phyloP scores from a whole-genome alignment of 2,888 invertebrate genomes.

The Macrosoma leucophasiata region DNA sequence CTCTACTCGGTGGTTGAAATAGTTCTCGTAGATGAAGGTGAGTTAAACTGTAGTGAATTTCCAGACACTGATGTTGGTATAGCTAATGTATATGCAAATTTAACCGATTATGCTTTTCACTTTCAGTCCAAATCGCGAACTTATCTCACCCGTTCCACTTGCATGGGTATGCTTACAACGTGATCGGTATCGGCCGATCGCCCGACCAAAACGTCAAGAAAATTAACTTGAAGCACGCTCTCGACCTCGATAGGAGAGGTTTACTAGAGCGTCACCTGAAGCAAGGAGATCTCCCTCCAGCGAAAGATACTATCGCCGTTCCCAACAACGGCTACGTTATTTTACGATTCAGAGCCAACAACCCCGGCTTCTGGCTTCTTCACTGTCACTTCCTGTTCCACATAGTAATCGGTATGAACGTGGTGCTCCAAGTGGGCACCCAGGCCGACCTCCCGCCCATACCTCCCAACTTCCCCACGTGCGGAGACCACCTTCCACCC shows the following conservation, averaged over 20 bases:
- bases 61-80: constrained; percentile 3
- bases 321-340: constrained; percentile 97
- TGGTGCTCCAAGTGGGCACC: constrained; percentile 91
- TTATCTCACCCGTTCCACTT: constrained; percentile 95
- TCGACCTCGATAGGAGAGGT: constrained; percentile 91
- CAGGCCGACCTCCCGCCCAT: constrained; percentile 88
- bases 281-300: constrained; percentile 89
- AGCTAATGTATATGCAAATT: constrained; percentile 17
- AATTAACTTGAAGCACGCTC: constrained; percentile 91
- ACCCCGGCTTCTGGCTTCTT: constrained; percentile 95
- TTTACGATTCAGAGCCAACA: constrained; percentile 91
- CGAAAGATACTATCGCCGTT: constrained; percentile 94
- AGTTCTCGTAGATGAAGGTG: constrained; percentile 93
- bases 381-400: constrained; percentile 97
- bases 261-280: constrained; percentile 82
- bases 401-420: constrained; percentile 94
- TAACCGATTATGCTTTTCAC: constrained; percentile 34
- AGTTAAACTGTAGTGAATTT: constrained; percentile 24
- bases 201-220: constrained; percentile 92
- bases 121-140: constrained; percentile 91
- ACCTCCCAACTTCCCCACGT: constrained; percentile 89
- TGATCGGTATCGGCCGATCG: constrained; percentile 92
- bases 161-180: constrained; percentile 91
- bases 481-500: constrained; percentile 88
- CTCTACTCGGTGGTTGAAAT: constrained; percentile 92